These are phyloP conservation scores for Leptinotarsa rubiginosa DNA, from an alignment of 2,888 invertebrate species.

Conservation along the genomic window DNA sequence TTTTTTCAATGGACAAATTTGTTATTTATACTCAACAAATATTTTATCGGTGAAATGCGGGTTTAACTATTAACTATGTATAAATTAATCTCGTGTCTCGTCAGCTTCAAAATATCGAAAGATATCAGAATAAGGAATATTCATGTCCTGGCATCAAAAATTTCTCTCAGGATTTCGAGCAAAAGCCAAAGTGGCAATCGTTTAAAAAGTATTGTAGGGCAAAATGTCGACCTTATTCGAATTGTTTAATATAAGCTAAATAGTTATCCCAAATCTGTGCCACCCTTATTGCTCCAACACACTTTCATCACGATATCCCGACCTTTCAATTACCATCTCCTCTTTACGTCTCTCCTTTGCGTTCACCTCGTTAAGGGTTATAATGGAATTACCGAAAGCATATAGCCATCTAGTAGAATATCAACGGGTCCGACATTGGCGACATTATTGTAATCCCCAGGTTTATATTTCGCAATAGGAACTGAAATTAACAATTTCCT, in stretches of 20 bases:
- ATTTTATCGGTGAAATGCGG: no score
- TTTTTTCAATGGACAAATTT: no score
- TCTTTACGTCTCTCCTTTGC: background rate
- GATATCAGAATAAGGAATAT: no score
- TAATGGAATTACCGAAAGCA: background rate
- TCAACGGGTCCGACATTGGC: background rate
- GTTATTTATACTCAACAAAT: no score
- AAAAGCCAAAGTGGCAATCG: no score
- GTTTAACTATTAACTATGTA: no score
- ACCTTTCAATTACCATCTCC: slow-evolving; percentile 2
- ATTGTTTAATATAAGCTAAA: background rate
- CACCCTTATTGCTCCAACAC: background rate
- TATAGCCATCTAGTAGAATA: background rate
- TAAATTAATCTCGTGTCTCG: no score
- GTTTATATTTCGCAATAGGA: background rate
- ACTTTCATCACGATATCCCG: background rate
- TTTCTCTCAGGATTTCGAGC: no score
- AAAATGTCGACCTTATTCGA: background rate
- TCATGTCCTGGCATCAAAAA: no score
- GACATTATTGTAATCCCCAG: background rate
- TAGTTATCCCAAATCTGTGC: background rate
- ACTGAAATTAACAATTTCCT: background rate
- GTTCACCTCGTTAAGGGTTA: background rate
- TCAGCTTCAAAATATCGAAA: no score
- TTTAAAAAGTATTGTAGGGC: background rate